Evolutionary conservation across 2,797 vertebrate species (phyloP).

Genomic region (Neopelma chrysocephalum): DNA sequence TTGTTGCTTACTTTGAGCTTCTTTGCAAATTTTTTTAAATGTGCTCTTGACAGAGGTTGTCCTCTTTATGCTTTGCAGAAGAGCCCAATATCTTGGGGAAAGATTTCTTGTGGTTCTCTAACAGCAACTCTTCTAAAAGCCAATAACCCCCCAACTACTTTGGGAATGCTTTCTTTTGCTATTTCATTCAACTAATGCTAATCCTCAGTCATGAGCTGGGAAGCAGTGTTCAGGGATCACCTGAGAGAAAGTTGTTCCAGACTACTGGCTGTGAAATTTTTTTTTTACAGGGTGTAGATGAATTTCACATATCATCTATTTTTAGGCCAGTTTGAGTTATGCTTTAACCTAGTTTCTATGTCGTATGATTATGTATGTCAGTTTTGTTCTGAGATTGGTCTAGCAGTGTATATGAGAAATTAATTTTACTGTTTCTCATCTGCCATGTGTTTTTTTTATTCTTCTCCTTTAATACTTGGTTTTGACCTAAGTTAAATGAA

Average conservation of each 20-base stretch:
- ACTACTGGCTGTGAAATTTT: neutral
- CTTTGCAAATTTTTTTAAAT: neutral
- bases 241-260: neutral
- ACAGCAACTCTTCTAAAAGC: neutral
- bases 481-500: neutral
- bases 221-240: neutral
- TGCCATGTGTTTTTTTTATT: neutral
- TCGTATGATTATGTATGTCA: neutral
- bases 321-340: neutral
- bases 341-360: neutral
- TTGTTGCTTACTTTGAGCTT: neutral
- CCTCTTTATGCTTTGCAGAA: neutral
- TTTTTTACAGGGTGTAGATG: neutral
- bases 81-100: neutral
- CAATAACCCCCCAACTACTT: neutral
- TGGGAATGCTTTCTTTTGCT: neutral
- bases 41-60: neutral
- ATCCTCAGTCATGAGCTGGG: neutral
- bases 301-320: neutral
- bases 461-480: neutral
- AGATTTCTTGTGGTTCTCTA: neutral
- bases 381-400: neutral
- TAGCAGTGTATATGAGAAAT: neutral
- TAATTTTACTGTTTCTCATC: neutral
- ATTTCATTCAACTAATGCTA: neutral